phyloP scores from a whole-genome alignment of 2,888 invertebrate species.

The Allophyes oxyacanthae region DNA sequence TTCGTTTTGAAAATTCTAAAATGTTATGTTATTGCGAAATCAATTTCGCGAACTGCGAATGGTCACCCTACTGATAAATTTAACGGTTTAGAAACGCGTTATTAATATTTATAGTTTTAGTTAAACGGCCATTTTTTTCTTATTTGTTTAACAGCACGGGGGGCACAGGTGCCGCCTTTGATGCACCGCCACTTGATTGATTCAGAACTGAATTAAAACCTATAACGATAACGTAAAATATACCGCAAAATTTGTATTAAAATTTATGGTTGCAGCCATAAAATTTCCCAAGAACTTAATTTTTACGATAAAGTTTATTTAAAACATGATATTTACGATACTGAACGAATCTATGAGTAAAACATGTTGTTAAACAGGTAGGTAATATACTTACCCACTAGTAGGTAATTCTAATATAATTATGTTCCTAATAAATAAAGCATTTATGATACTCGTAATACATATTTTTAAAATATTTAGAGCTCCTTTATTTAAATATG shows the following conservation, averaged over 20 bases:
- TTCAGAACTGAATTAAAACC: conserved; percentile 68
- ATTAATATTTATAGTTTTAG: conserved; percentile 86
- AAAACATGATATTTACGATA: conserved; percentile 11
- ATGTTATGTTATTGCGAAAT: not conserved
- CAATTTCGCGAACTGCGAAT: conserved; percentile 27
- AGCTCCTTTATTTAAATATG: no score
- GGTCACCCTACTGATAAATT: conserved; percentile 71
- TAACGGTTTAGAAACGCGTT: conserved; percentile 77
- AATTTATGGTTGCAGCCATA: conserved; percentile 66
- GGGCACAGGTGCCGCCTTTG: conserved; percentile 83
- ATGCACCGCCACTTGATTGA: conserved; percentile 64
- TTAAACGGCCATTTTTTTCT: conserved; percentile 74
- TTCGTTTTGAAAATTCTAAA: no score
- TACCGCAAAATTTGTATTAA: conserved; percentile 66
- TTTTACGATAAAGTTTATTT: conserved; percentile 33
- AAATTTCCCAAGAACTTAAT: conserved; percentile 57
- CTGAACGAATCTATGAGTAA: conserved; percentile 25
- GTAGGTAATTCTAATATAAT: conserved; percentile 10
- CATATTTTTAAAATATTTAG: not conserved
- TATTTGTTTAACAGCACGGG: conserved; percentile 83
- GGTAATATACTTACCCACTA: conserved; percentile 10
- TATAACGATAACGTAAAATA: conserved; percentile 58
- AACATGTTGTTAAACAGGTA: conserved; percentile 37
- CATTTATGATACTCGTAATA: conserved; percentile 5
- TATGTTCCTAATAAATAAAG: conserved; percentile 14